These are phyloP conservation scores for Microplitis deprimator DNA, from an alignment of 2,888 invertebrate species.

Conservation along the genomic window DNA sequence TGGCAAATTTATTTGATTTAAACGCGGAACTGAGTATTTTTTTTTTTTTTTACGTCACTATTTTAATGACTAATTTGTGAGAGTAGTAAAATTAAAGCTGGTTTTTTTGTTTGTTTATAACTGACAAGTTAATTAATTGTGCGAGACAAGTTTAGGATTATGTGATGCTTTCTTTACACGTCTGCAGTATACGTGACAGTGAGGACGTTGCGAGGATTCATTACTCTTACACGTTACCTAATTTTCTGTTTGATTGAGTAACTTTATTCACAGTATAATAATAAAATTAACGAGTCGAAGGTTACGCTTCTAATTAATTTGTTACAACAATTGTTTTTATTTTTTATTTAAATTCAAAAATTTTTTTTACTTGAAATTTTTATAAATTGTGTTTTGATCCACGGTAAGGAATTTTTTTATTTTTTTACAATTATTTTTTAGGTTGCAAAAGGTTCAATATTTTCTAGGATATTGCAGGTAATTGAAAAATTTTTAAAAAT, in stretches of 20 bases:
- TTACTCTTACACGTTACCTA: neutral
- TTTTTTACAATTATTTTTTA: too few relatives aligned
- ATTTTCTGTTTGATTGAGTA: slow-evolving; percentile 18
- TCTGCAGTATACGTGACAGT: slow-evolving; percentile 10
- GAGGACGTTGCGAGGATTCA: slow-evolving; percentile 9
- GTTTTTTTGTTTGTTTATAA: neutral
- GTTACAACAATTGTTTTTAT: neutral
- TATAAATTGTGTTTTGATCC: neutral
- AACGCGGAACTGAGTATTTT: slow-evolving; percentile 13
- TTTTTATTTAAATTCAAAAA: neutral
- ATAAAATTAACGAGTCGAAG: neutral
- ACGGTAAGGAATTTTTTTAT: neutral
- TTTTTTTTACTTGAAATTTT: neutral
- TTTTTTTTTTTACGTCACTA: slow-evolving; percentile 25
- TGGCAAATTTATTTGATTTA: neutral
- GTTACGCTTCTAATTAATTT: neutral
- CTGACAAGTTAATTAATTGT: slow-evolving; percentile 2
- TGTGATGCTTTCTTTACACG: slow-evolving; percentile 23
- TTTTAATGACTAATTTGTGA: slow-evolving; percentile 8
- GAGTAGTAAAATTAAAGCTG: neutral
- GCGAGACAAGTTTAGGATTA: neutral
- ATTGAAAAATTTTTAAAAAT: too few relatives aligned
- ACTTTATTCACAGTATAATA: neutral
- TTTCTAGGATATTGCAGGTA: too few relatives aligned
- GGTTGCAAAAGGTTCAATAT: too few relatives aligned